phyloP scores from a whole-genome alignment of 2,113 vertebrate genomes.

The Haliaeetus leucogaster region DNA sequence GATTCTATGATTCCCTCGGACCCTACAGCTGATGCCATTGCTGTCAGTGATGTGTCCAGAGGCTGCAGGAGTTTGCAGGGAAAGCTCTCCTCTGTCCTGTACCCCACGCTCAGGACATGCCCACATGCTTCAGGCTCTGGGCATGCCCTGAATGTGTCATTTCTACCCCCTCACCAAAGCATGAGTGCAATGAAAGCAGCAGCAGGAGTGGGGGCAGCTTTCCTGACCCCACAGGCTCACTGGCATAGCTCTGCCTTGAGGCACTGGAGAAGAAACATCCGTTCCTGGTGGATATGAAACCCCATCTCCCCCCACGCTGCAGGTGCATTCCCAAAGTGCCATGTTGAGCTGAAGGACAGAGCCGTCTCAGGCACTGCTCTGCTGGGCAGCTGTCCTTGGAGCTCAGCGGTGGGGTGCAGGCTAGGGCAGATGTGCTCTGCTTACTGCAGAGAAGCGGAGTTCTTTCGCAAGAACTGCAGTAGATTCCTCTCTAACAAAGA shows the following conservation, averaged over 20 bases:
- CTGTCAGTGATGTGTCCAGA: slow-evolving; percentile 74
- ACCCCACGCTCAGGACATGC: slow-evolving; percentile 74
- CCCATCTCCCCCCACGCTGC: background rate
- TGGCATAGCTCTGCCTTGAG: background rate
- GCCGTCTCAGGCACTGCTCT: background rate
- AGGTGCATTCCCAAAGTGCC: background rate
- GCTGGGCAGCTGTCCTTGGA: background rate
- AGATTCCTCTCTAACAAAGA: background rate
- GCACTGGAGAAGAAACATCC: background rate
- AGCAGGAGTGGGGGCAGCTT: background rate
- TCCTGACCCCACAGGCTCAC: background rate
- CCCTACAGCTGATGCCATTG: slow-evolving; percentile 70
- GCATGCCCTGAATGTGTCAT: slow-evolving; percentile 72
- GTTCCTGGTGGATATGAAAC: background rate
- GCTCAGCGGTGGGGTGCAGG: background rate
- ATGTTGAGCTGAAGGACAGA: background rate
- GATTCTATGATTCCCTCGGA: background rate
- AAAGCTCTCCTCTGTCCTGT: slow-evolving; percentile 19
- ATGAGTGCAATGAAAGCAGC: background rate
- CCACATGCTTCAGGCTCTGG: slow-evolving; percentile 75
- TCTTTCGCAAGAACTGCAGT: background rate
- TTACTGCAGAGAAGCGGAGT: background rate
- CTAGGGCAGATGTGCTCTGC: background rate
- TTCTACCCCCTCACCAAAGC: slow-evolving; percentile 31
- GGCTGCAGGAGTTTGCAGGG: slow-evolving; percentile 46